Conservation (phyloP, 2,797 vertebrate species). For the Darevskia mixta region DNA sequence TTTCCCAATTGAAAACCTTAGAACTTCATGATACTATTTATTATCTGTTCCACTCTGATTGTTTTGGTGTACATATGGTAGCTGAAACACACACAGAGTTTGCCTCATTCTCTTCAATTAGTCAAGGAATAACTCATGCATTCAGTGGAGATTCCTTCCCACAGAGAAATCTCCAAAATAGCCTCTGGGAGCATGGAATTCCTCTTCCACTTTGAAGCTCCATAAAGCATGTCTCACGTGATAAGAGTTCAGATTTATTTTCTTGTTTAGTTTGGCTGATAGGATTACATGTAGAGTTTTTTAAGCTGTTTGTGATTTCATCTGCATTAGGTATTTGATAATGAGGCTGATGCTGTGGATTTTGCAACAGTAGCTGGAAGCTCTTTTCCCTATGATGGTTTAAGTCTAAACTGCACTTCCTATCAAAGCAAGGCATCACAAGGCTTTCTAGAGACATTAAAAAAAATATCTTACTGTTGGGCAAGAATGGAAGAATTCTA, state of each 20-base stretch:
- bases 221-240: not conserved
- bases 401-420: fast-evolving
- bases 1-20: not conserved
- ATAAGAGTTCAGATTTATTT: not conserved
- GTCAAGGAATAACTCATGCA: not conserved
- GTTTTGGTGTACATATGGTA: not conserved
- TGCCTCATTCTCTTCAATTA: not conserved
- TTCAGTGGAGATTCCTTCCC: not conserved
- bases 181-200: not conserved
- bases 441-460: fast-evolving
- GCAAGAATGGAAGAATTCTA: not conserved
- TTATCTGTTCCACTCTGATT: not conserved
- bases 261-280: not conserved
- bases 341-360: not conserved
- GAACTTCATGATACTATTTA: not conserved
- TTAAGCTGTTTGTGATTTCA: not conserved
- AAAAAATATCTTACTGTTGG: constrained; percentile 10
- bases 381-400: not conserved
- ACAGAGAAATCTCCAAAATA: not conserved
- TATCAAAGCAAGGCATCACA: not conserved
- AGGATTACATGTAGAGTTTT: not conserved
- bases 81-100: not conserved
- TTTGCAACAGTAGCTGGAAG: not conserved
- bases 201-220: not conserved
- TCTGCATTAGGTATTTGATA: not conserved